A percentile compares a stretch with the other conserved stretches of the same genome.
Conservation (phyloP, 2,888 invertebrate genomes). For the Galeruca laticollis region DNA sequence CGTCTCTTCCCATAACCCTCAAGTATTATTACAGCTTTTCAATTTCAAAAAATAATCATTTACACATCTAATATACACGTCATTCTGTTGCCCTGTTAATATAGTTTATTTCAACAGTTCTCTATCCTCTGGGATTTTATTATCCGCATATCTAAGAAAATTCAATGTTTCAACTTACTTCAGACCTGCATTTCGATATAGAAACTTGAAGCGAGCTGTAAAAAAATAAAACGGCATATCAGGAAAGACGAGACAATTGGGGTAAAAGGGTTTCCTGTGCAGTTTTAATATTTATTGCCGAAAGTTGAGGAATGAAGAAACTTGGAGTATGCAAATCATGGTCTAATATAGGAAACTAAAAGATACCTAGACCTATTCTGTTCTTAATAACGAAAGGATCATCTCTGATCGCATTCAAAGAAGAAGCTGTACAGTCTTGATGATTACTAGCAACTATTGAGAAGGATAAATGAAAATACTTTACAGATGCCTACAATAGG, state of each 20-base stretch:
- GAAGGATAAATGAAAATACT: no score
- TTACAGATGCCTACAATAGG: no score
- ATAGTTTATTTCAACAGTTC: slow-evolving; percentile 9
- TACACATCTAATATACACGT: no score
- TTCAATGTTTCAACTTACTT: slow-evolving; percentile 23
- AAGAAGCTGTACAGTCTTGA: no score
- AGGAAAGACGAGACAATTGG: background rate
- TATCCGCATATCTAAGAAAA: slow-evolving; percentile 3
- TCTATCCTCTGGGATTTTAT: slow-evolving; percentile 1
- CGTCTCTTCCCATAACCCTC: background rate
- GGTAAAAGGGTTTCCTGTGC: background rate
- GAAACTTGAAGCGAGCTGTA: slow-evolving; percentile 10
- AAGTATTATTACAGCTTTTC: background rate
- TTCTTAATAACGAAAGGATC: no score
- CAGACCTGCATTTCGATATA: slow-evolving; percentile 15
- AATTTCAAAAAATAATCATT: background rate
- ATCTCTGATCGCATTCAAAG: no score
- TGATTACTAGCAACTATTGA: no score
- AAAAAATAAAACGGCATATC: slow-evolving; percentile 24
- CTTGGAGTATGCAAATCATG: no score
- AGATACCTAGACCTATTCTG: no score
- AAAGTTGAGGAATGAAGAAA: no score
- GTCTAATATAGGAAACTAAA: no score
- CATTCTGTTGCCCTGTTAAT: slow-evolving; percentile 9
- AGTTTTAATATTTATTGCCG: background rate